Evolutionary conservation across 2,113 vertebrate species (phyloP), one percentile per base, ranked within the genome.

Genomic region (Semicossyphus pulcher): DNA sequence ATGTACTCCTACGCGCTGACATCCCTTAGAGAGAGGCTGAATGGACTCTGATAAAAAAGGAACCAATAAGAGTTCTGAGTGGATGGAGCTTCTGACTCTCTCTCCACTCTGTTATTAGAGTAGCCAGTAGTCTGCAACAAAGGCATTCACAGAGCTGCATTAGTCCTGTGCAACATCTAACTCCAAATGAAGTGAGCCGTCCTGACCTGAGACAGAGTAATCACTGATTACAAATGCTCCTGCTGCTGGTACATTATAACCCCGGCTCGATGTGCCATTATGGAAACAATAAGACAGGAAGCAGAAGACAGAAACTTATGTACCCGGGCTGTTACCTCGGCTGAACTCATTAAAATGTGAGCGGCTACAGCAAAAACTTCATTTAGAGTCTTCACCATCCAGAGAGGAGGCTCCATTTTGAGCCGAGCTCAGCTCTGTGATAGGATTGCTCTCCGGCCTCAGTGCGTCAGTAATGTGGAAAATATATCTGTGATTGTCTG

Each of bases 41-140:
- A 86, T 84, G 72, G 83, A 82, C 86, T 84, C 70, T 74, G 82
- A 82, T 83, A 84, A 88, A 89, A 89, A 79, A 83, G 83, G 77
- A 81, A 80, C 82, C 66, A 76, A 87, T 85, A 80, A 68, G 65
- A 76, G 66, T 70, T 83, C 59, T 68, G 80, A 78, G 75, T 78
- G 78, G 80, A 91, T 84, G 75, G 75, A 68, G 74, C 52, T 70
- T 80, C 68, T 74, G 84, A 84, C 67, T 85, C 57, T 58, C 74
- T 54, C 72, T 49, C 68, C 71, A 60, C 64, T 78, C 36, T 75
- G 65, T 87, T 91, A 83, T 88, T 88, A 76, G 80, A 83, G 84
- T 66, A 72, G 66, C 78, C 62, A 44, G 83, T 61, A 44, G 83
- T 61, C 69, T 58, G 80, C 78, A 72, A 88, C 80, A 90, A 89